These are phyloP conservation scores for Agelas oroides DNA, from an alignment of 37 sponge, comb jelly and placozoan species.

Conservation along the genomic window DNA sequence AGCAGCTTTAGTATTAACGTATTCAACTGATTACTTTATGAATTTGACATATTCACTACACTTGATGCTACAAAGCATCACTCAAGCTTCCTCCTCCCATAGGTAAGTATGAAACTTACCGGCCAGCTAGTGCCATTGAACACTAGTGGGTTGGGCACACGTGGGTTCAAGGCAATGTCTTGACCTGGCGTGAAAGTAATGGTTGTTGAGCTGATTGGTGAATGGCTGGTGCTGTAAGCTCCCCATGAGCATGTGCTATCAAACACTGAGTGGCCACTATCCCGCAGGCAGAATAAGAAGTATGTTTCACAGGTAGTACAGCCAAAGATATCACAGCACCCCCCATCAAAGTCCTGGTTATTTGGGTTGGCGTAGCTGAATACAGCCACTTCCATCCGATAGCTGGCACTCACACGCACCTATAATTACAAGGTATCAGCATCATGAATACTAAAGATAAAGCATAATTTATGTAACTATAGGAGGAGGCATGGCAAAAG, in stretches of 20 bases:
- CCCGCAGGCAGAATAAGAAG: slow-evolving; percentile 49
- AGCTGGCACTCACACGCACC: neutral
- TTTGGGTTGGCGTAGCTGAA: slow-evolving; percentile 13
- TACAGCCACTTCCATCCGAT: neutral
- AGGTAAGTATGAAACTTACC: slow-evolving; percentile 40
- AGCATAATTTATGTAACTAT: no score
- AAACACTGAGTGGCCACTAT: neutral
- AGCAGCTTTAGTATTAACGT: no score
- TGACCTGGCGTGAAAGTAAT: neutral
- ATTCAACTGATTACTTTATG: no score
- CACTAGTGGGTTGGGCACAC: slow-evolving; percentile 26
- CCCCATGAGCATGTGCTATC: slow-evolving; percentile 9
- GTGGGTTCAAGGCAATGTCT: neutral
- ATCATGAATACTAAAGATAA: no score
- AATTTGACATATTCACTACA: no score
- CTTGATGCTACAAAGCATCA: no score
- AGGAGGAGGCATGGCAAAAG: no score
- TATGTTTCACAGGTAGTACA: no score
- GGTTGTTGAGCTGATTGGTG: neutral
- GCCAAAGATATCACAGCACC: no score
- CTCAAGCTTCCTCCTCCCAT: no score
- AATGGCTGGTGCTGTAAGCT: neutral
- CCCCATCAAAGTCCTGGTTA: slow-evolving; percentile 26
- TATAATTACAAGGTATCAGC: no score
- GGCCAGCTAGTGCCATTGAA: slow-evolving; percentile 40